phyloP scores from a whole-genome alignment of 2,797 vertebrate genomes.

The Sebastes aleutianus region DNA sequence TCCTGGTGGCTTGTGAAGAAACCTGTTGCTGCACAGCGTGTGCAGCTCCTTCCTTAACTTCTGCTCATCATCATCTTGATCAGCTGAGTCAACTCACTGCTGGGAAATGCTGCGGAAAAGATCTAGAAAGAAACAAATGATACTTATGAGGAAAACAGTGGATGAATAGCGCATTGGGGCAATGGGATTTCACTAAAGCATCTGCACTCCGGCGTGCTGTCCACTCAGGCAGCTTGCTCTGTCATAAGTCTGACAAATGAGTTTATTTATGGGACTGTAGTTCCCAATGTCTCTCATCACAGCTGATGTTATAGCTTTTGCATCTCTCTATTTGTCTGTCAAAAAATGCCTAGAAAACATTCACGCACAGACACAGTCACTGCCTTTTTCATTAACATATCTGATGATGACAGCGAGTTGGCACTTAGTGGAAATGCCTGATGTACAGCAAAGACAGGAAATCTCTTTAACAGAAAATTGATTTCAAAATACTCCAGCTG shows the following conservation, averaged over 20 bases:
- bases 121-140: too few relatives aligned
- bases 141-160: neutral
- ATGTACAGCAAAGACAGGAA: neutral
- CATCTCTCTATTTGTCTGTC: neutral
- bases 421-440: neutral
- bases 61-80: neutral
- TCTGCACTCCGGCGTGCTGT: neutral
- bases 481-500: too few relatives aligned
- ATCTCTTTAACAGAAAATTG: neutral
- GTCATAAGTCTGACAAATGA: neutral
- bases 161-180: neutral
- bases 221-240: neutral
- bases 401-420: neutral
- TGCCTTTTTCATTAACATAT: neutral
- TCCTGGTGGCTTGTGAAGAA: neutral
- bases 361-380: neutral
- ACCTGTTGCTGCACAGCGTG: neutral
- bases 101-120: neutral
- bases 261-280: neutral
- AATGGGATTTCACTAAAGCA: neutral
- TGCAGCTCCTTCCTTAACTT: neutral
- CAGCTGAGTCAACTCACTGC: neutral
- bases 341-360: neutral
- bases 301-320: neutral
- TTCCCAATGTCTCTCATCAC: neutral